Evolutionary conservation across 2,797 vertebrate genomes (phyloP).

Genomic region (Propithecus perrieri): DNA sequence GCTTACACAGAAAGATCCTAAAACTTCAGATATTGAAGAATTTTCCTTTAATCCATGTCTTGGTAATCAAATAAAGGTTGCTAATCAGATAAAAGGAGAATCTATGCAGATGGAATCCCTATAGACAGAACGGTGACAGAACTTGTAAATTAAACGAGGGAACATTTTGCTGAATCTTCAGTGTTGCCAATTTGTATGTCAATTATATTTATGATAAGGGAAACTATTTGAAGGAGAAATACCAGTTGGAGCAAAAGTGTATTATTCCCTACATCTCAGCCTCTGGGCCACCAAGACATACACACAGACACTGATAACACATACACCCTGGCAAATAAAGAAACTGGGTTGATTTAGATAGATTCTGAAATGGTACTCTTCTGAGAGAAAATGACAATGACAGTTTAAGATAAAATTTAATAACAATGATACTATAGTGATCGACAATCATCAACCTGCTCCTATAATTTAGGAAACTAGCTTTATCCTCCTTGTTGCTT

Average conservation of each 20-base stretch:
- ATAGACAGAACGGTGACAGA: conserved; percentile 14
- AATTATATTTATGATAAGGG: background rate
- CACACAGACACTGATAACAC: background rate
- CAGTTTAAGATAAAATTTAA: conserved; percentile 17
- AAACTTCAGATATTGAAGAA: background rate
- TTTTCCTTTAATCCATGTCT: conserved; percentile 1
- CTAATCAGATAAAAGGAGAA: conserved; percentile 5
- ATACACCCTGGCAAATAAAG: background rate
- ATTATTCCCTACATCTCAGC: background rate
- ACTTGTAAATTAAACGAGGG: conserved; percentile 26
- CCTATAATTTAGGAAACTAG: conserved; percentile 69
- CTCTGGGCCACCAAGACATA: background rate
- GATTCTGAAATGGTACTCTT: background rate
- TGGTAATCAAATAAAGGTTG: conserved; percentile 10
- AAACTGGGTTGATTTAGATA: background rate
- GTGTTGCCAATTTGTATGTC: conserved; percentile 40
- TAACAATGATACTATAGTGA: conserved; percentile 62
- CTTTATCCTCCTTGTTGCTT: conserved; percentile 47
- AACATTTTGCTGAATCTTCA: conserved; percentile 47
- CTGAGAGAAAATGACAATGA: conserved; percentile 25
- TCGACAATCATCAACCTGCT: conserved; percentile 64
- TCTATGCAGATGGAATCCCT: background rate
- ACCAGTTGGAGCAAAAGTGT: background rate
- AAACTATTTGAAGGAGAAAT: conserved; percentile 30
- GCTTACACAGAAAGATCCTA: background rate